These are phyloP conservation scores for Oikopleura dioica DNA, from an alignment of 23 tunicate species.

Conservation along the genomic window DNA sequence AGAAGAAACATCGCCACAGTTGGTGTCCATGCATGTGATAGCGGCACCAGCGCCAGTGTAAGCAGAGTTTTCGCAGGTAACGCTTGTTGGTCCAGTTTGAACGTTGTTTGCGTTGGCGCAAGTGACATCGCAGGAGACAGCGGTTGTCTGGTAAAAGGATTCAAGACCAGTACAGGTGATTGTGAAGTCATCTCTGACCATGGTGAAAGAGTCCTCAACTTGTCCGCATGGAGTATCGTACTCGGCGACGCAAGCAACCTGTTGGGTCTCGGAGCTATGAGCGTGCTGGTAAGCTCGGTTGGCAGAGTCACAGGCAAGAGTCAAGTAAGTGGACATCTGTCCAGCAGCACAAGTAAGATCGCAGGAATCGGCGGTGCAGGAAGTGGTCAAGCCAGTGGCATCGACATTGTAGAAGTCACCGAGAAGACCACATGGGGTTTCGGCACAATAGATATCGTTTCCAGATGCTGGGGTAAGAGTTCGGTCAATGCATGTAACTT, in stretches of 20 bases:
- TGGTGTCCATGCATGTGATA: background rate
- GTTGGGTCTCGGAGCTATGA: background rate
- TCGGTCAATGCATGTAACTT: background rate
- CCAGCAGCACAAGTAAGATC: too few relatives aligned
- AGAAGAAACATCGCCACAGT: background rate
- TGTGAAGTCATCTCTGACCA: background rate
- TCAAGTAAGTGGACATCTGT: too few relatives aligned
- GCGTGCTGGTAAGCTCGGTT: background rate
- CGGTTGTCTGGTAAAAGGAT: background rate
- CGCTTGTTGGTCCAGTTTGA: background rate
- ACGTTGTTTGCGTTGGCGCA: background rate
- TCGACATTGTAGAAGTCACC: background rate
- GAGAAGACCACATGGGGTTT: slow-evolving; percentile 2
- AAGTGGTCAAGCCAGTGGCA: background rate
- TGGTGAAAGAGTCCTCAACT: background rate
- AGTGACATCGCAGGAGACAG: background rate
- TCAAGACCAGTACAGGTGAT: background rate
- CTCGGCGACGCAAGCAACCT: background rate
- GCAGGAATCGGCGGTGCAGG: background rate
- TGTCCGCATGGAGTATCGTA: background rate
- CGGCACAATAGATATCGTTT: background rate
- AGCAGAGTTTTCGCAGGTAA: background rate
- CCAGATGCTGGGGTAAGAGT: background rate
- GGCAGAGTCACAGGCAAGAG: too few relatives aligned
- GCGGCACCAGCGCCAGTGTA: background rate